Evolutionary conservation across 2,797 vertebrate species (phyloP), one percentile per base, ranked within the genome.

Genomic region (Carduelis carduelis): DNA sequence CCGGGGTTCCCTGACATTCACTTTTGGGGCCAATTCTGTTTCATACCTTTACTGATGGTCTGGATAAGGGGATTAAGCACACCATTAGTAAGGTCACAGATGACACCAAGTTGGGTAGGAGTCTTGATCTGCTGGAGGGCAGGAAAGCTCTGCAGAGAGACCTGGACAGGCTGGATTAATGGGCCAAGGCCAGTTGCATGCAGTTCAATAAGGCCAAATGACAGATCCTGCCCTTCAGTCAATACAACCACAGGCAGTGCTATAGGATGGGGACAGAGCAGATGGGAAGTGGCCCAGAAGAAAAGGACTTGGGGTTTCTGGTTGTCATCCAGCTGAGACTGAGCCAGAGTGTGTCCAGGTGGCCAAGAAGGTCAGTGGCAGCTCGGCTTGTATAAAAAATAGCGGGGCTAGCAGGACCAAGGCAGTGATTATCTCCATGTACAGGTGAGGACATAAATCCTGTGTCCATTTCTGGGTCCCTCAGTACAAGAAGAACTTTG

Each of bases 381-480:
- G 34, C 12, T 4, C 23, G 34, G 21, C 6, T 59, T 35, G 11
- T 28, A 52, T 14, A 24, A 65, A 59, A 77, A 59, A 35, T 14
- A 26, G 3, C 0, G 0, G 20, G 39, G 3, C 46, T 8, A 46
- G 30, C 8, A 64, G 39, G 2, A 71, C 18, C 14, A 32, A 6
- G 11, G 12, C 23, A 12, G 13, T 21, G 52, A 65, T 32, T 28
- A 0, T 47, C 3, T 34, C 26, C 15, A 8, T 46, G 22, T 34
- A 46, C 11, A 32, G 21, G 4, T 52, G n/a, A 52, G 52, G 15
- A 21, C 6, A 27, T 12, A 4, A 65, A 44, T 53, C 14, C 7
- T 34, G 26, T 14, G 21, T 52, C 26, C 6, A 23, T 12, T 59
- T 59, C 46, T 41, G 12, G 12, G 34, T 21, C 13, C 2, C 12